Evolutionary conservation across 2,888 invertebrate genomes (phyloP).

Genomic region (Agriotes lineatus): DNA sequence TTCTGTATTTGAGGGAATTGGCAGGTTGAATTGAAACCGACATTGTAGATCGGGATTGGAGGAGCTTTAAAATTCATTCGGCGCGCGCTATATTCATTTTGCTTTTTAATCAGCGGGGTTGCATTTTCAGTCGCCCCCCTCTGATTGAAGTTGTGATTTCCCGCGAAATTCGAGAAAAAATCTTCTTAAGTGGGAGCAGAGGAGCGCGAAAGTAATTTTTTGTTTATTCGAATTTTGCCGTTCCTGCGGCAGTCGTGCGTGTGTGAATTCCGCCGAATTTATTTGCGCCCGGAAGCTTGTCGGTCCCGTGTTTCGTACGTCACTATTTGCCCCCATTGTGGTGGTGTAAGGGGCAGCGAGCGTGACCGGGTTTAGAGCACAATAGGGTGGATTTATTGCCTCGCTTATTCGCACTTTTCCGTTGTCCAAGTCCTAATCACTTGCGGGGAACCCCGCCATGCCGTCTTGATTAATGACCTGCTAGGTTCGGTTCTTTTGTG

Average conservation of each 20-base stretch:
- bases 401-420: conserved; percentile 56
- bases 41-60: conserved; percentile 21
- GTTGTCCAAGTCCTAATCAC: conserved; percentile 52
- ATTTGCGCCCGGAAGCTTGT: conserved; percentile 34
- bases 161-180: no score
- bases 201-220: not conserved
- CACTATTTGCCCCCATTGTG: conserved; percentile 47
- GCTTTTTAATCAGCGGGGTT: conserved; percentile 19
- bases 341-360: conserved; percentile 43
- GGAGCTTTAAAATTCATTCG: conserved; percentile 17
- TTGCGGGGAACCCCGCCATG: conserved; percentile 42
- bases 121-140: not conserved
- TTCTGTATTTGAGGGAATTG: conserved; percentile 26
- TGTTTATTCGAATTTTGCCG: not conserved
- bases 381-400: conserved; percentile 53
- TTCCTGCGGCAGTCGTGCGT: conserved; percentile 4
- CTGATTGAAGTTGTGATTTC: not conserved
- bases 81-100: conserved; percentile 6
- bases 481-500: conserved; percentile 36
- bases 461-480: conserved; percentile 39
- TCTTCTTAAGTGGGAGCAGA: not conserved
- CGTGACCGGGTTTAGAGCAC: conserved; percentile 49
- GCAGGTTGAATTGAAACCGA: conserved; percentile 31
- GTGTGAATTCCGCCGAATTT: conserved; percentile 23
- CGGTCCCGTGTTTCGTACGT: conserved; percentile 40